Base-by-base conservation (phyloP, 2,888 invertebrate genomes). In the Oscheius sp. region DNA sequence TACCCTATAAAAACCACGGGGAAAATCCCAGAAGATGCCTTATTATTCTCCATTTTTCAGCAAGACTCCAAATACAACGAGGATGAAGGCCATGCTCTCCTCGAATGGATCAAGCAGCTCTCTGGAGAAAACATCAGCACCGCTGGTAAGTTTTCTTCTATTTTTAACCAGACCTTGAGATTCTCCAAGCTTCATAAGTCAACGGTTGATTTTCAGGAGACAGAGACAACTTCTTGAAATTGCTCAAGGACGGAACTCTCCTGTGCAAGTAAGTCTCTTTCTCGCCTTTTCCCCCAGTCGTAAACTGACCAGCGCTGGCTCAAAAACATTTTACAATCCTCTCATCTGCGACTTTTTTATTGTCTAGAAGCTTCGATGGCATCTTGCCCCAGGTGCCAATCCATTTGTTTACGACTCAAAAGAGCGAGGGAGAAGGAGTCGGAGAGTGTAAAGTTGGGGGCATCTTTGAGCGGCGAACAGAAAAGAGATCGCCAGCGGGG, bases 61-160 rank as follows among this genome's bases (percentile, higher is more conserved):
- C 95, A 98, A 86, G 95, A 95, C 90, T 94, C 95, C 89, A 98
- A 97, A 91, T 99, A 96, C 92, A 96, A 94, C 90, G 94, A 95
- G 88, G 94, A 95, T 87, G 92, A 95, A 80, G 98, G 97, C 1
- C 93, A 93, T 86, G 95, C 97, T 91, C 93, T 93, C 82, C 90
- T 97, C 88, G 93, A 94, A 91, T 98, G 98, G 98, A 93, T 98
- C 87, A 93, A 93, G 87, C 90, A 92, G 71, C 92, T 96, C 82
- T 94, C 94, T 16, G 93, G 93, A n/a, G 94, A 94, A 86, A 93
- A 94, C 55, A 93, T 94, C 85, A 93, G 93, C 89, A 88, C 88
- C 43, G 93, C 93, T 12, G 93, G 73, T 59, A 56, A 7, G 69
- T 69, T n/a, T 58, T 58, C 58, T 12, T 21, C 21, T 58, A 12